These are phyloP conservation scores for Geococcyx californianus DNA, from an alignment of 2,113 vertebrate genomes.

Conservation along the genomic window DNA sequence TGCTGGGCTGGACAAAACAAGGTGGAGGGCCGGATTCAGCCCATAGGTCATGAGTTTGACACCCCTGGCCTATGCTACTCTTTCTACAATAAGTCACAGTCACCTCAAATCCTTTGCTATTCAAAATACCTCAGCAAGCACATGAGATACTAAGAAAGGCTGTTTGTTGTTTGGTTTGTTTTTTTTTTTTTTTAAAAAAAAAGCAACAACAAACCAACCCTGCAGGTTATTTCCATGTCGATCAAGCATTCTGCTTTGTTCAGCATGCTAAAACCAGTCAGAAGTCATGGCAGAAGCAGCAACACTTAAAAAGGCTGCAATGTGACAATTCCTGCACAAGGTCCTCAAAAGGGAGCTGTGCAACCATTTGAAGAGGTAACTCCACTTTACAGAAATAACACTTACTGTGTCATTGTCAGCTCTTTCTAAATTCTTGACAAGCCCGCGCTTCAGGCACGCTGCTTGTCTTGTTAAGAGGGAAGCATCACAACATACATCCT, in stretches of 20 bases:
- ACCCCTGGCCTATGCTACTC: background rate
- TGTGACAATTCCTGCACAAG: background rate
- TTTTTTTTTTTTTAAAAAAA: too few relatives aligned
- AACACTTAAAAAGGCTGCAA: slow-evolving; percentile 2
- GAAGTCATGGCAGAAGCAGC: background rate
- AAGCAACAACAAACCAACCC: background rate
- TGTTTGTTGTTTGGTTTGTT: too few relatives aligned
- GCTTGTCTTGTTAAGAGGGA: slow-evolving; percentile 55
- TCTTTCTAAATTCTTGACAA: slow-evolving; percentile 58
- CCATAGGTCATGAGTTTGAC: too few relatives aligned
- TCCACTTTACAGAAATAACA: background rate
- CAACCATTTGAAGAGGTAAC: slow-evolving; percentile 39
- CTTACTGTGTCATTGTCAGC: slow-evolving; percentile 57
- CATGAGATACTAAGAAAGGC: background rate
- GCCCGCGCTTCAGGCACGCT: slow-evolving; percentile 20
- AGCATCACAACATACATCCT: slow-evolving; percentile 62
- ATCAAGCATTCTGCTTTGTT: slow-evolving; percentile 24
- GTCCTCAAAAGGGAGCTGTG: slow-evolving; percentile 5
- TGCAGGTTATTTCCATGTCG: background rate
- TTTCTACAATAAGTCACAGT: background rate
- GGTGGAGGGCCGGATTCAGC: too few relatives aligned
- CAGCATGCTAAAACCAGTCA: background rate
- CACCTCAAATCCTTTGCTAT: background rate
- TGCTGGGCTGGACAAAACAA: too few relatives aligned
- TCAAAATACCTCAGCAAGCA: background rate